These are phyloP conservation scores for Chionis minor DNA, from an alignment of 2,113 vertebrate species.

Conservation along the genomic window DNA sequence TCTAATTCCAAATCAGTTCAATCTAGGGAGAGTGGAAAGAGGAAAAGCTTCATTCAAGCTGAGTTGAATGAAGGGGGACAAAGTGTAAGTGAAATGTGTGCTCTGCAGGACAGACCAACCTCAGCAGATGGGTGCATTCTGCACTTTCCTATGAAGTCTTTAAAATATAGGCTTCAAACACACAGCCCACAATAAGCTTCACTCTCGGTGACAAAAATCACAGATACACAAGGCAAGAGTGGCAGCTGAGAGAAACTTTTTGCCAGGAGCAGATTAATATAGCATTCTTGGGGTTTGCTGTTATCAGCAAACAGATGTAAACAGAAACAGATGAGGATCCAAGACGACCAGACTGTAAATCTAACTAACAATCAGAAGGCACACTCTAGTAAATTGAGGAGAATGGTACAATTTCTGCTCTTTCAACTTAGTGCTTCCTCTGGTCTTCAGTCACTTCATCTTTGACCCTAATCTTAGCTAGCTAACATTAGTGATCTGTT, in stretches of 20 bases:
- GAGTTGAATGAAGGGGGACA: not conserved
- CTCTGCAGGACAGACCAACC: not conserved
- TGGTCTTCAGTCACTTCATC: not conserved
- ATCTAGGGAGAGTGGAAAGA: not conserved
- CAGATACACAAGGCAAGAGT: not conserved
- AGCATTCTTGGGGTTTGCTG: not conserved
- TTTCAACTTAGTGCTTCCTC: not conserved
- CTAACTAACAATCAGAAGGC: not conserved
- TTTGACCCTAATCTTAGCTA: not conserved
- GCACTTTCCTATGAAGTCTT: not conserved
- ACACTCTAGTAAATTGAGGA: not conserved
- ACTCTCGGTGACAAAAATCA: not conserved
- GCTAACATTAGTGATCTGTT: not conserved
- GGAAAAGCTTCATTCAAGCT: not conserved
- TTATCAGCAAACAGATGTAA: not conserved
- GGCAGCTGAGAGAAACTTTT: not conserved
- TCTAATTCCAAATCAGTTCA: not conserved
- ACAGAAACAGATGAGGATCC: slow-evolving; percentile 15
- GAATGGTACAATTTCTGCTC: not conserved
- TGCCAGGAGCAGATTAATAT: not conserved
- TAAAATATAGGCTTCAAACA: not conserved
- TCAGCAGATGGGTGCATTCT: not conserved
- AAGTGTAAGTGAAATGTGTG: not conserved
- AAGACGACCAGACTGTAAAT: not conserved
- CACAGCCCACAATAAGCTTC: not conserved